Percentiles rank a stretch among this genome's conserved stretches.
Conservation (phyloP, 2,797 vertebrate species). For the Malurus leucopterus region DNA sequence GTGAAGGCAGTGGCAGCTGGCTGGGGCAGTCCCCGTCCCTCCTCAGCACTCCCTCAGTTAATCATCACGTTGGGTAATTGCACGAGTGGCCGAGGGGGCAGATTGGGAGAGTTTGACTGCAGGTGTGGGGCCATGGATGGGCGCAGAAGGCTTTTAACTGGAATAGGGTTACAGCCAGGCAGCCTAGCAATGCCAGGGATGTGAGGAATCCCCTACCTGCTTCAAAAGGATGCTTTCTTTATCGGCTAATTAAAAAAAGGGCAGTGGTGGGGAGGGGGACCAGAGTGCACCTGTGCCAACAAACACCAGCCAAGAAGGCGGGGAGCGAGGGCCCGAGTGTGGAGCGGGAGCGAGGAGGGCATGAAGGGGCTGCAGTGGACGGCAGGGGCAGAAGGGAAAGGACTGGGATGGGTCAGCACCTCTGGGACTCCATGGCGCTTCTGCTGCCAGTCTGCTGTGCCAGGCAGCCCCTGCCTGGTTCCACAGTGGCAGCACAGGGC, state of each 20-base stretch:
- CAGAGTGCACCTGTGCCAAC: neutral
- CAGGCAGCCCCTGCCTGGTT: neutral
- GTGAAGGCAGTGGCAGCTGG: neutral
- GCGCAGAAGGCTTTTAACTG: conserved; percentile 59
- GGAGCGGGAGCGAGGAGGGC: neutral
- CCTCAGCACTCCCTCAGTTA: neutral
- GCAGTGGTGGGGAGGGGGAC: neutral
- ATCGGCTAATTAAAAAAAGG: conserved; percentile 54
- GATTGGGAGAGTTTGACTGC: neutral
- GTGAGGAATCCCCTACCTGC: conserved; percentile 47
- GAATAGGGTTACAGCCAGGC: conserved; percentile 64
- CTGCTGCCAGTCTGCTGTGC: fast-evolving
- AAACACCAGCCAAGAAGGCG: neutral
- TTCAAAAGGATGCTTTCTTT: conserved; percentile 69
- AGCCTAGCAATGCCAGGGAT: conserved; percentile 67
- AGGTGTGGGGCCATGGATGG: conserved; percentile 25
- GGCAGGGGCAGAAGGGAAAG: neutral
- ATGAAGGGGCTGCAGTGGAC: neutral
- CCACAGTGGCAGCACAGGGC: fast-evolving
- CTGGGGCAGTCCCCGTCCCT: neutral
- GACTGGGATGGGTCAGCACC: neutral
- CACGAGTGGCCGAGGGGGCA: neutral
- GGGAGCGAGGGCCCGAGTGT: neutral
- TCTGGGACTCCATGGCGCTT: fast-evolving
- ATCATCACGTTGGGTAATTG: conserved; percentile 62